phyloP scores from a whole-genome alignment of 2,113 vertebrate genomes.

The Phalacrocorax aristotelis region DNA sequence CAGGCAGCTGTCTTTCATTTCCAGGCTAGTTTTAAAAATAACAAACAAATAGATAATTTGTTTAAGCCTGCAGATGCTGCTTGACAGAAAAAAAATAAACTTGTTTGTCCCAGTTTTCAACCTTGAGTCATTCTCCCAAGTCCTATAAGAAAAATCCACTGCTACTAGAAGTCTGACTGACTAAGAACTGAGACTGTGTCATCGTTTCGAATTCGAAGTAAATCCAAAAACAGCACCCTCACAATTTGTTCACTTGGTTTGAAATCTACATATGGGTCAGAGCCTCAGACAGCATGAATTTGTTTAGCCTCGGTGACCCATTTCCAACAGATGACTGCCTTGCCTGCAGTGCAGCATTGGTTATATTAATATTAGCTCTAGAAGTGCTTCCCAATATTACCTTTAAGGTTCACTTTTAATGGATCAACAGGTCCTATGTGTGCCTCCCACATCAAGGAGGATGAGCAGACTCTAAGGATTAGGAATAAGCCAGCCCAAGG shows the following conservation, averaged over 20 bases:
- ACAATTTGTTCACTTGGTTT: neutral
- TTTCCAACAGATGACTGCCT: constrained; percentile 4
- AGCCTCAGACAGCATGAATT: neutral
- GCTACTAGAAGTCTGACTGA: constrained; percentile 39
- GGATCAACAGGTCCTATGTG: neutral
- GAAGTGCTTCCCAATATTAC: neutral
- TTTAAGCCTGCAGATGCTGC: constrained; percentile 2
- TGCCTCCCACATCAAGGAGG: neutral
- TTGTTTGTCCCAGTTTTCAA: constrained; percentile 35
- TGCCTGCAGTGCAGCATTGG: neutral
- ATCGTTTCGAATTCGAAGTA: constrained; percentile 29
- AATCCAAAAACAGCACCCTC: constrained; percentile 47
- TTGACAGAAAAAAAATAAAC: neutral
- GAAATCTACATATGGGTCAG: constrained; percentile 38
- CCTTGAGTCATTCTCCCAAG: constrained; percentile 24
- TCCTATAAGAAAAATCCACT: constrained; percentile 43
- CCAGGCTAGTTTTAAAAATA: constrained; percentile 1
- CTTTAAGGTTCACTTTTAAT: neutral
- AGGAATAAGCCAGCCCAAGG: neutral
- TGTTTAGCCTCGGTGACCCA: constrained; percentile 33
- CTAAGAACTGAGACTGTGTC: constrained; percentile 19
- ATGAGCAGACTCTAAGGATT: neutral
- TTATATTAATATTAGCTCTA: neutral
- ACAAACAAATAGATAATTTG: neutral
- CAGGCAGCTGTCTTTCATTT: constrained; percentile 34